A percentile compares a stretch with the other conserved stretches of the same genome.
Conservation (phyloP, 92 coral and sea anemone genomes). For the Zoanthus sociatus region DNA sequence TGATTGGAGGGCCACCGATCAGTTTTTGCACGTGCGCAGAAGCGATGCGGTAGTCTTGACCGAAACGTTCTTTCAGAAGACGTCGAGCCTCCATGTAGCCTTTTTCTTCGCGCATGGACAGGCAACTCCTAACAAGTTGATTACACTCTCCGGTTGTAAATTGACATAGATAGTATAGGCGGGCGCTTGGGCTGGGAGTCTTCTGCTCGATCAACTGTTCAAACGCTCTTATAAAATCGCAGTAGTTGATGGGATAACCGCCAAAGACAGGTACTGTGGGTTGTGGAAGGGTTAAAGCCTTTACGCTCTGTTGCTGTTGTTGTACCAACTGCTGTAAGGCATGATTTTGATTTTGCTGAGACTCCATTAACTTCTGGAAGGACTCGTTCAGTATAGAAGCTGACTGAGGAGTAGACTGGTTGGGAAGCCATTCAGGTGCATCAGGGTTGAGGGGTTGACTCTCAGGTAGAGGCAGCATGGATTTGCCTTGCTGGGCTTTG, state of each 20-base stretch:
- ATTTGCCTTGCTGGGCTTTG: background rate
- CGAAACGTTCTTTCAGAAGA: slow-evolving; percentile 11
- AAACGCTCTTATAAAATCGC: slow-evolving; percentile 28
- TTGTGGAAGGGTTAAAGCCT: slow-evolving; percentile 30
- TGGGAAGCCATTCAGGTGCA: background rate
- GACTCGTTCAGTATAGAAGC: background rate
- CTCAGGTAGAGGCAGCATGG: background rate
- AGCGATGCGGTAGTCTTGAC: background rate
- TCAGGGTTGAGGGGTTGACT: background rate
- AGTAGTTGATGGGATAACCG: slow-evolving; percentile 30
- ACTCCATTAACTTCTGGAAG: background rate
- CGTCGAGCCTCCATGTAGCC: slow-evolving; percentile 15
- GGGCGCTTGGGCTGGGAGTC: slow-evolving; percentile 30
- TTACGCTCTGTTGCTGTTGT: slow-evolving; percentile 16
- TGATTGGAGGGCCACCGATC: too few species aligned
- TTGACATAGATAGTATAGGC: slow-evolving; percentile 33
- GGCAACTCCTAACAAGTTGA: slow-evolving; percentile 38
- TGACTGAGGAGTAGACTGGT: too few species aligned
- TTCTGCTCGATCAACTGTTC: slow-evolving; percentile 27
- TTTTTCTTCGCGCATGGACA: background rate
- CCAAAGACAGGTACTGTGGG: slow-evolving; percentile 12
- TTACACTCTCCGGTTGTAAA: slow-evolving; percentile 10
- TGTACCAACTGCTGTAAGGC: slow-evolving; percentile 39
- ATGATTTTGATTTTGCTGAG: slow-evolving; percentile 17
- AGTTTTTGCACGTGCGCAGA: too few species aligned